Percentiles rank a stretch among this genome's conserved stretches.
Conservation (phyloP, 2,113 vertebrate genomes). For the Thalassoma bifasciatum region DNA sequence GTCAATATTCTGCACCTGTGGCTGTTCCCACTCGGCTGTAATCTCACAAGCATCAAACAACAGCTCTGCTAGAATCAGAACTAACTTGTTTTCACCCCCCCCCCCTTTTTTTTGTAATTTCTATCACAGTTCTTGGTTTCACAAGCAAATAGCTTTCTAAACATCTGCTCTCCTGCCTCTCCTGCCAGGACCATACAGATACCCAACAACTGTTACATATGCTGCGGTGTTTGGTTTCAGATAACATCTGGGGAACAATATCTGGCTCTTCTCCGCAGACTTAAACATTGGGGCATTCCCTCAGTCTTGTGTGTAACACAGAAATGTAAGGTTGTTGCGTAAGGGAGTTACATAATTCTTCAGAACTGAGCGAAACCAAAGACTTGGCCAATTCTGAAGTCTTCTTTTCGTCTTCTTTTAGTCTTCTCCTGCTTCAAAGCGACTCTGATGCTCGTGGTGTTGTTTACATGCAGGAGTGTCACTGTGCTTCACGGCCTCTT, state of each 20-base stretch:
- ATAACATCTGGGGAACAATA: background rate
- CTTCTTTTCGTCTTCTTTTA: constrained; percentile 32
- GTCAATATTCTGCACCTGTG: constrained; percentile 78
- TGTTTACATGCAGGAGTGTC: constrained; percentile 14
- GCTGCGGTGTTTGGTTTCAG: background rate
- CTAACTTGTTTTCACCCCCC: constrained; percentile 36
- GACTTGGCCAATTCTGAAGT: constrained; percentile 32
- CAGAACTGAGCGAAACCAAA: constrained; percentile 51
- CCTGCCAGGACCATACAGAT: constrained; percentile 4
- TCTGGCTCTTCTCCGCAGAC: background rate
- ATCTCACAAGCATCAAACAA: constrained; percentile 31
- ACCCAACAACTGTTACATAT: constrained; percentile 19
- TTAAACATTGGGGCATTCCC: background rate
- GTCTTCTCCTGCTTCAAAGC: constrained; percentile 29
- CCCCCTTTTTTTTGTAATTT: constrained; percentile 22
- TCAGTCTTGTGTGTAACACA: constrained; percentile 34
- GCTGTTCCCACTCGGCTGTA: constrained; percentile 62
- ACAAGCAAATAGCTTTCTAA: constrained; percentile 52
- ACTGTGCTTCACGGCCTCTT: constrained; percentile 15
- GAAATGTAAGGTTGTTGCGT: constrained; percentile 56
- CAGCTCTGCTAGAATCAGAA: constrained; percentile 26
- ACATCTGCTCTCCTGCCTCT: constrained; percentile 58
- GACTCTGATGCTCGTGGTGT: constrained; percentile 26
- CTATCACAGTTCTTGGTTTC: constrained; percentile 64
- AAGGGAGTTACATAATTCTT: constrained; percentile 66